A percentile compares a stretch with the other conserved stretches of the same genome.
Conservation (phyloP, 2,113 vertebrate genomes). For the Agapornis roseicollis region DNA sequence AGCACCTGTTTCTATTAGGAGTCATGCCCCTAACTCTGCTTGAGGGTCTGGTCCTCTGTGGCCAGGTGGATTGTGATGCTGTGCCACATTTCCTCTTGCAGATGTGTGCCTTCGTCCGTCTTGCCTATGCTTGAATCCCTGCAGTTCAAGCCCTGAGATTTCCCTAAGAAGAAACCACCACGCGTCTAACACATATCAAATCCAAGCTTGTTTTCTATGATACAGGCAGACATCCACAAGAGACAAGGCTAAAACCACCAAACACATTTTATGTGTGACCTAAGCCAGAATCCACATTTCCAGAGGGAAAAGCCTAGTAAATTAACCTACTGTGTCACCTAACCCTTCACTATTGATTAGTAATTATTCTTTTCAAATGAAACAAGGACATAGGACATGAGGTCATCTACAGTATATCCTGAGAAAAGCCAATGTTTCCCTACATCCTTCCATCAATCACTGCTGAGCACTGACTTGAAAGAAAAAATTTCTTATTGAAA, state of each 20-base stretch:
- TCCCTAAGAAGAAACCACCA: conserved; percentile 48
- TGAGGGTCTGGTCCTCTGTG: accelerated
- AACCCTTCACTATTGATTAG: conserved; percentile 71
- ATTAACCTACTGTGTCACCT: conserved; percentile 73
- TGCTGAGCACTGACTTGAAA: conserved; percentile 41
- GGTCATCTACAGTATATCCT: conserved; percentile 56
- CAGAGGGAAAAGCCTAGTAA: conserved; percentile 62
- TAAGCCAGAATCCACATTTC: conserved; percentile 52
- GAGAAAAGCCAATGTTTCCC: conserved; percentile 65
- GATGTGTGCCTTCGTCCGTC: neutral
- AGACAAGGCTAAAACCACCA: conserved; percentile 46
- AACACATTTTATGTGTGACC: conserved; percentile 64
- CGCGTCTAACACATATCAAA: conserved; percentile 44
- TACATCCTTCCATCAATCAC: conserved; percentile 56
- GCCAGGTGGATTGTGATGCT: accelerated
- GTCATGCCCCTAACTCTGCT: neutral
- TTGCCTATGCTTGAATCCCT: neutral
- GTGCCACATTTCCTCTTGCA: neutral
- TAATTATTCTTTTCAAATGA: conserved; percentile 73
- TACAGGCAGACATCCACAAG: neutral
- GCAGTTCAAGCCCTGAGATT: neutral
- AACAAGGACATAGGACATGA: conserved; percentile 66
- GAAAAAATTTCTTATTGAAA: conserved; percentile 58
- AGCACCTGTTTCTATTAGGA: neutral
- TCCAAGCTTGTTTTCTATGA: conserved; percentile 48